Evolutionary conservation across 1,140 invertebrate species (phyloP).

Genomic region (Steinernema khuongi): DNA sequence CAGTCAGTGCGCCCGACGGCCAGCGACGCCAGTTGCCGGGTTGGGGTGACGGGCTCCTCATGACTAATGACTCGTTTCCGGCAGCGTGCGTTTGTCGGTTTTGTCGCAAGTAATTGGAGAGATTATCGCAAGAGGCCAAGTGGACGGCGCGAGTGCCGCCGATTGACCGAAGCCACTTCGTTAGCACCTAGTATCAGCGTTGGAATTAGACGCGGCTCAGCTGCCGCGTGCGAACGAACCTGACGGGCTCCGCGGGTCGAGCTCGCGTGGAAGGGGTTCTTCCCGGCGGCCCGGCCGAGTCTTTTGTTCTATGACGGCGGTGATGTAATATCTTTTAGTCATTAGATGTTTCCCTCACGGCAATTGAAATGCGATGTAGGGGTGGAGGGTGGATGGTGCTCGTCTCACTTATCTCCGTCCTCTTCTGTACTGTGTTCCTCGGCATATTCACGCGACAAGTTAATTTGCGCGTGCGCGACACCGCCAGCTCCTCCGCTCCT

Average conservation of each 20-base stretch:
- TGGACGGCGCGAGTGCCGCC: neutral
- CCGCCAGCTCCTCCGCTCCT: neutral
- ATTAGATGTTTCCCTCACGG: constrained; percentile 12
- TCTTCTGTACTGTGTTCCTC: constrained; percentile 4
- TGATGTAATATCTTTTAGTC: constrained; percentile 17
- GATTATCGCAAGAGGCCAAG: neutral
- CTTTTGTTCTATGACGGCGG: constrained; percentile 12
- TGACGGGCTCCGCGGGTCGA: neutral
- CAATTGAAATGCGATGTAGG: constrained; percentile 16
- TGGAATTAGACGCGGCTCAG: neutral
- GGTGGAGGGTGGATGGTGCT: constrained; percentile 12
- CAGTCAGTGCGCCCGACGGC: no score
- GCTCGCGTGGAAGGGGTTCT: neutral
- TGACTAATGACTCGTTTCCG: neutral
- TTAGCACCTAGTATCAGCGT: neutral
- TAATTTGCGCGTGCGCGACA: neutral
- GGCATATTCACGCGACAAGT: neutral
- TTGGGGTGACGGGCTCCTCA: neutral
- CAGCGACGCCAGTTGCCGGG: neutral
- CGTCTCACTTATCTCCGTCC: neutral
- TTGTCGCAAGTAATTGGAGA: neutral
- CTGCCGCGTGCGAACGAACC: neutral
- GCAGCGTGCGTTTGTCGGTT: no score
- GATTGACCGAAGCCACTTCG: neutral
- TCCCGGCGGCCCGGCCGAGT: neutral